Conservation (phyloP, 1,140 invertebrate species). For the Lepidurus apus region DNA sequence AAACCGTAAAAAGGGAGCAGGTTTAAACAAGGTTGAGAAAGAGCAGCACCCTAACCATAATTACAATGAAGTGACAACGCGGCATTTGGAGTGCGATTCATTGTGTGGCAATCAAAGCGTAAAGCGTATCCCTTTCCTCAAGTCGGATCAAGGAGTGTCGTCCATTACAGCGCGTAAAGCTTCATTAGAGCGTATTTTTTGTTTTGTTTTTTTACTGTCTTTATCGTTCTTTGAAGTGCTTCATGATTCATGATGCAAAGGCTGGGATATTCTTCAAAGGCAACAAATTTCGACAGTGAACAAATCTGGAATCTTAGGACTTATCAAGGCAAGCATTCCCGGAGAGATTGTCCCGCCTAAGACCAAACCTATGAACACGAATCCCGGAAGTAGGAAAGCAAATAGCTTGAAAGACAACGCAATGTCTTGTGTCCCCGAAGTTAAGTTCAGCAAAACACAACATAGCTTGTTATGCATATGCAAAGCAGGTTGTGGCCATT, state of each 20-base stretch:
- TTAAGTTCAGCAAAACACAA: neutral
- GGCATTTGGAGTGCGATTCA: neutral
- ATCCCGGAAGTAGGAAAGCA: constrained; percentile 11
- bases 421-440: neutral
- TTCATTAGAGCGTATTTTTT: neutral
- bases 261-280: no score
- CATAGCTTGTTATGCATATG: constrained; percentile 5
- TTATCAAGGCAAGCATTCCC: no score
- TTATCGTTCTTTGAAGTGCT: no score
- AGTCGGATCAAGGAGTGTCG: neutral
- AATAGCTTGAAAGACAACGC: neutral
- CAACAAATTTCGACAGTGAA: no score
- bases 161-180: neutral
- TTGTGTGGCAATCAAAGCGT: neutral
- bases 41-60: neutral
- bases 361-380: neutral
- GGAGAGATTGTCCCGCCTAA: neutral
- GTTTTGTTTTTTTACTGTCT: no score
- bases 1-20: neutral
- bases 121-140: neutral
- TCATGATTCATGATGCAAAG: no score
- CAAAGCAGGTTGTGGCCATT: neutral
- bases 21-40: neutral
- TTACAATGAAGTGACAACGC: neutral
- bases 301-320: no score